These are phyloP conservation scores for Platyscapa corneri DNA, from an alignment of 1,140 invertebrate genomes.

Conservation along the genomic window DNA sequence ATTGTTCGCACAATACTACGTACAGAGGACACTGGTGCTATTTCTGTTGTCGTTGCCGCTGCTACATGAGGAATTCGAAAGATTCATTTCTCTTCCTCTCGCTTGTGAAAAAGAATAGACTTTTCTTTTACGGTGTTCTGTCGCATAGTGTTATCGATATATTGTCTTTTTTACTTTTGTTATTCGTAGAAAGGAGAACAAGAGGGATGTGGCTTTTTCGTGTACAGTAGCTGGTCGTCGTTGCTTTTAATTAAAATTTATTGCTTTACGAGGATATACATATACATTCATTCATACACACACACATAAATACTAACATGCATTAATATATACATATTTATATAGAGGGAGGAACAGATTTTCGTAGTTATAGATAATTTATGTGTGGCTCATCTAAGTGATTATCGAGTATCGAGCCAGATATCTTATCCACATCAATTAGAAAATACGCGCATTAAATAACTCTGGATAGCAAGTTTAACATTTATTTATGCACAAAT, in stretches of 20 bases:
- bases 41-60: neutral
- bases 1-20: neutral
- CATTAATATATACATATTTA: too few species aligned
- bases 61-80: neutral
- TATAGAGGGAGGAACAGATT: too few species aligned
- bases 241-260: constrained; percentile 46
- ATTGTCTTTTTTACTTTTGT: constrained; percentile 21
- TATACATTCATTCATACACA: too few species aligned
- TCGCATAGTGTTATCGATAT: neutral
- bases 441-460: neutral
- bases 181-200: neutral
- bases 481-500: constrained; percentile 13
- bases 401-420: neutral
- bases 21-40: neutral
- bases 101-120: neutral
- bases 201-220: neutral
- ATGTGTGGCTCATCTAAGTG: neutral
- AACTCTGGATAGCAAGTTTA: too few species aligned
- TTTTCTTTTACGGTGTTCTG: neutral
- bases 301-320: too few species aligned
- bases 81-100: neutral
- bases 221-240: neutral
- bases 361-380: constrained; percentile 37
- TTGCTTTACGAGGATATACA: neutral
- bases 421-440: constrained; percentile 30